These are phyloP conservation scores for Ammodytes marinus DNA, from an alignment of 2,113 vertebrate genomes.

Conservation along the genomic window DNA sequence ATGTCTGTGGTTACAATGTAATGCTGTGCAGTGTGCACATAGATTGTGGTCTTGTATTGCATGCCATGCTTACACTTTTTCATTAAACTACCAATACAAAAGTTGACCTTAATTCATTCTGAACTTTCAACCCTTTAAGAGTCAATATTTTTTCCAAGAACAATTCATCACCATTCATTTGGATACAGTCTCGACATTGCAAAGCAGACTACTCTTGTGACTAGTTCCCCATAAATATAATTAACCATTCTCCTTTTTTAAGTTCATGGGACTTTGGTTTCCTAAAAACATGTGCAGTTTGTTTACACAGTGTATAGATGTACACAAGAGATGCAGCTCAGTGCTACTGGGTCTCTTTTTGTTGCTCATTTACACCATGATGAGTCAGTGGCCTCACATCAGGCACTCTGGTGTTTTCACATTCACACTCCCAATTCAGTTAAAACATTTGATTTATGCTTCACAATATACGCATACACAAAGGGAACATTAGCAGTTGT, in stretches of 20 bases:
- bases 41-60: not conserved
- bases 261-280: not conserved
- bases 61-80: conserved; percentile 2
- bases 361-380: not conserved
- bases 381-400: not conserved
- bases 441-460: conserved; percentile 32
- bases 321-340: not conserved
- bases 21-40: not conserved
- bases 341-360: not conserved
- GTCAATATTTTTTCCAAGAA: not conserved
- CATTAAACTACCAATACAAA: conserved; percentile 29
- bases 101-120: not conserved
- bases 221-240: not conserved
- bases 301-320: conserved; percentile 3
- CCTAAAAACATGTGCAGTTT: conserved; percentile 1
- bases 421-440: conserved; percentile 23
- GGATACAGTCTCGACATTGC: not conserved
- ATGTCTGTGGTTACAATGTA: not conserved
- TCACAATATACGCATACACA: conserved; percentile 28
- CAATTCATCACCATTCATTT: not conserved
- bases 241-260: not conserved
- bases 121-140: not conserved
- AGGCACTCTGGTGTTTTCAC: not conserved
- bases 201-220: not conserved
- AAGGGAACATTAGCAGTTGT: conserved; percentile 2